phyloP scores from a whole-genome alignment of 2,888 invertebrate species.

The Drosophila neotestacea region DNA sequence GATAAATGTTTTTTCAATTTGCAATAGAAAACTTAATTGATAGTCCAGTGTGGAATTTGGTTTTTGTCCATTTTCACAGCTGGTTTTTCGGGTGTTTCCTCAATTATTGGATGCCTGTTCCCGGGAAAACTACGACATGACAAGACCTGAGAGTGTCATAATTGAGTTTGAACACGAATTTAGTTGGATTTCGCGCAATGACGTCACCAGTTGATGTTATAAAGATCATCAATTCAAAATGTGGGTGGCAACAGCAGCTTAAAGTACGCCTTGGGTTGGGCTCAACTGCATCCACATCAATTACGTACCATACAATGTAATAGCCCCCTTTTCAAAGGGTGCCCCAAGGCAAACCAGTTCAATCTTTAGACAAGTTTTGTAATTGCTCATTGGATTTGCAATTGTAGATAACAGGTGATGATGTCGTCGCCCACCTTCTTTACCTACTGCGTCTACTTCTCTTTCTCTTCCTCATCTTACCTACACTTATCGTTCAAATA shows the following conservation, averaged over 20 bases:
- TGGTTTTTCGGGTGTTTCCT: slow-evolving; percentile 55
- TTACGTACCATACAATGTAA: slow-evolving; percentile 16
- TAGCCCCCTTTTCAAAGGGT: slow-evolving; percentile 4
- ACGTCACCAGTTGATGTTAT: slow-evolving; percentile 11
- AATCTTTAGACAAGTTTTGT: slow-evolving; percentile 27
- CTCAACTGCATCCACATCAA: slow-evolving; percentile 8
- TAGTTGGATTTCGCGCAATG: slow-evolving; percentile 29
- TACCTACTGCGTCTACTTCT: background rate
- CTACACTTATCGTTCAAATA: slow-evolving; percentile 29
- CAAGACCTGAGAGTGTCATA: slow-evolving; percentile 23
- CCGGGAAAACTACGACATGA: slow-evolving; percentile 18
- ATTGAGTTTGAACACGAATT: slow-evolving; percentile 35
- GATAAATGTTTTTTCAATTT: slow-evolving; percentile 47
- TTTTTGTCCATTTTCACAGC: slow-evolving; percentile 33
- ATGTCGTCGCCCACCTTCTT: slow-evolving; percentile 20
- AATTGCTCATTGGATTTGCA: slow-evolving; percentile 43
- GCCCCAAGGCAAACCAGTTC: slow-evolving; percentile 24
- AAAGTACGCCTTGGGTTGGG: slow-evolving; percentile 29
- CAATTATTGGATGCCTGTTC: slow-evolving; percentile 39
- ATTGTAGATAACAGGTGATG: slow-evolving; percentile 53
- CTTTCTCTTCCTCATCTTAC: slow-evolving; percentile 1
- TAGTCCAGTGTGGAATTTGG: slow-evolving; percentile 33
- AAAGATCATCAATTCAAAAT: slow-evolving; percentile 5
- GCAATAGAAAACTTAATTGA: slow-evolving; percentile 50
- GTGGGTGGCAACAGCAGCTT: slow-evolving; percentile 48